Evolutionary conservation across 2,888 invertebrate genomes (phyloP), one percentile per base, ranked within the genome.

Genomic region (Pollenia angustigena): DNA sequence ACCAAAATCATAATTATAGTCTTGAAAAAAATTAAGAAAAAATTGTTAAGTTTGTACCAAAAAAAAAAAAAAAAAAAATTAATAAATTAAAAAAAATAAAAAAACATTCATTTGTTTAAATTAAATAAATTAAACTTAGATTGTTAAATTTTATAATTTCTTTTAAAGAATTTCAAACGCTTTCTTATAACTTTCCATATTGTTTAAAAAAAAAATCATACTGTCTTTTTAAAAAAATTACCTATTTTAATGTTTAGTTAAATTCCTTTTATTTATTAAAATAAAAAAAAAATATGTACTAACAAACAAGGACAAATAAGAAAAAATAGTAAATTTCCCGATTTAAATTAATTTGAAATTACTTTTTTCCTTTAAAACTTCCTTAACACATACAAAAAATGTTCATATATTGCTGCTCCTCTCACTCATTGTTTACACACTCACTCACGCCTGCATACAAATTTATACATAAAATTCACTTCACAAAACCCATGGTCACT

Each of bases 1-100:
- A 83, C 32, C 76, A 72, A 81, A 87, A 89, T 85, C 81, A 83
- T 82, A 88, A 87, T 86, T 90, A 90, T 87, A 88, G 85, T 87
- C 87, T 88, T 83, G 88, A 88, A 87, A 58, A 74, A 56, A 86
- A 66, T 56, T 50, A 74, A 80, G 71, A 66, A 80, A 76, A 85
- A 69, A 80, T 87, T 87, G 87, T 87, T 87, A 87, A 87, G 87
- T 87, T 87, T 87, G 87, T 87, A 87, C 87, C 81, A 76, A 54
- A 79, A 84, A 74, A 81, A 71, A 32, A 32, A 32, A 40, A 66
- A 78, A 78, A 74, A 54, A n/a, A n/a, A n/a, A n/a, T 48, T 18
- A 74, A 80, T 58, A 78, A 83, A 72, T 44, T 62, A 48, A 79
- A 81, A 23, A 2, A 2, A 23, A 56, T 40, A 18, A 71, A 66